A percentile compares a stretch with the other conserved stretches of the same genome.
phyloP scores from a whole-genome alignment of 1,140 invertebrate genomes.

The Vollenhovia emeryi region DNA sequence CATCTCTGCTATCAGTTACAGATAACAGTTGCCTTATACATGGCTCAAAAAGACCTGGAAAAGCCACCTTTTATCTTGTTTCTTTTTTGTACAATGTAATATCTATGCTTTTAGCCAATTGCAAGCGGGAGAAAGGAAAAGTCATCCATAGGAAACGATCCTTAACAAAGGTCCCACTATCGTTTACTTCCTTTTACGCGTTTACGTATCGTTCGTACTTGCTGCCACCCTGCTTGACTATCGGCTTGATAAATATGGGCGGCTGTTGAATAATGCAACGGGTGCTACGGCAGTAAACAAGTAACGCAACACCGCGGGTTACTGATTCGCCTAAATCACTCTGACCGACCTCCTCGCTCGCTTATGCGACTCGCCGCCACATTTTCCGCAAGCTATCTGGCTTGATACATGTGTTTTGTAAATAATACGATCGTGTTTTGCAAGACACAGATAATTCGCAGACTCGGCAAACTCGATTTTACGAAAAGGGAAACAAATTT shows the following conservation, averaged over 20 bases:
- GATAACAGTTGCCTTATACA: not conserved
- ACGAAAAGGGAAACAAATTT: not conserved
- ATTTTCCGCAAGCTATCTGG: constrained; percentile 29
- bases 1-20: not conserved
- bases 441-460: not conserved
- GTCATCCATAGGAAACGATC: constrained; percentile 50
- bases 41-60: not conserved
- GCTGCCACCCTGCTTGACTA: constrained; percentile 70
- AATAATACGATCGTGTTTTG: constrained; percentile 7
- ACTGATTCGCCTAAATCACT: constrained; percentile 76
- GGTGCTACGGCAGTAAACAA: constrained; percentile 74
- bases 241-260: constrained; percentile 83
- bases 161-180: constrained; percentile 43
- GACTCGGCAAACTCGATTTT: not conserved
- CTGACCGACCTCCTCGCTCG: constrained; percentile 50
- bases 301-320: constrained; percentile 76
- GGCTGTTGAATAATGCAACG: constrained; percentile 82
- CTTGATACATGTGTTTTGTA: constrained; percentile 36
- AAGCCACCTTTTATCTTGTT: constrained; percentile 23
- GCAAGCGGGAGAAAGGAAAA: constrained; percentile 42
- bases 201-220: constrained; percentile 55
- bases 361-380: constrained; percentile 46
- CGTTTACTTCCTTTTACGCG: constrained; percentile 60
- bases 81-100: constrained; percentile 17
- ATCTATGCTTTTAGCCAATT: constrained; percentile 57